Conservation (phyloP, 1,140 invertebrate species). For the Leptestheria dahalacensis region DNA sequence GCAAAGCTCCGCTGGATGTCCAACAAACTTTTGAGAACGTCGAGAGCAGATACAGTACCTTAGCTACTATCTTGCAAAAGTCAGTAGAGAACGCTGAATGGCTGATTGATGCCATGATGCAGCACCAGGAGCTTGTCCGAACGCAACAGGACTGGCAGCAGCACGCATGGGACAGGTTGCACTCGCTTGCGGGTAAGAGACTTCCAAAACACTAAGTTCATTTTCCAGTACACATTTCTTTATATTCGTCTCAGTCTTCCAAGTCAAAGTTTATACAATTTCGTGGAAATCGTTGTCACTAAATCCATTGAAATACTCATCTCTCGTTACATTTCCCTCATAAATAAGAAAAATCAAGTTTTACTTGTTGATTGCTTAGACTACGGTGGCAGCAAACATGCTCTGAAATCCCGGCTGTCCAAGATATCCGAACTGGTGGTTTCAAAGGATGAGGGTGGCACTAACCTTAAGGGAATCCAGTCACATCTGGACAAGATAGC, state of each 20-base stretch:
- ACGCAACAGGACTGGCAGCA: constrained; percentile 73
- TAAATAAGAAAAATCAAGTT: too few relatives aligned
- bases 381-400: constrained; percentile 61
- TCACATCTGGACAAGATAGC: constrained; percentile 44
- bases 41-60: constrained; percentile 54
- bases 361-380: too few relatives aligned
- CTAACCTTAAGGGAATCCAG: constrained; percentile 39
- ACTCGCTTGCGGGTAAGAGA: constrained; percentile 43
- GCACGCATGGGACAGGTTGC: constrained; percentile 65
- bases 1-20: constrained; percentile 46
- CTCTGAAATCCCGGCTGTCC: constrained; percentile 49
- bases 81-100: constrained; percentile 54
- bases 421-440: constrained; percentile 64
- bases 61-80: constrained; percentile 41
- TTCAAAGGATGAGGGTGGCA: constrained; percentile 50
- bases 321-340: too few relatives aligned
- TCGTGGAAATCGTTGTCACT: too few relatives aligned
- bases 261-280: too few relatives aligned
- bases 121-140: constrained; percentile 70
- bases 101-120: constrained; percentile 58
- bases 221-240: too few relatives aligned
- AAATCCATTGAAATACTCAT: too few relatives aligned
- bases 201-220: too few relatives aligned
- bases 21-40: constrained; percentile 37
- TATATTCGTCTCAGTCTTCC: too few relatives aligned